These are phyloP conservation scores for Troides oblongomaculatus DNA, from an alignment of 2,888 invertebrate genomes.

Conservation along the genomic window DNA sequence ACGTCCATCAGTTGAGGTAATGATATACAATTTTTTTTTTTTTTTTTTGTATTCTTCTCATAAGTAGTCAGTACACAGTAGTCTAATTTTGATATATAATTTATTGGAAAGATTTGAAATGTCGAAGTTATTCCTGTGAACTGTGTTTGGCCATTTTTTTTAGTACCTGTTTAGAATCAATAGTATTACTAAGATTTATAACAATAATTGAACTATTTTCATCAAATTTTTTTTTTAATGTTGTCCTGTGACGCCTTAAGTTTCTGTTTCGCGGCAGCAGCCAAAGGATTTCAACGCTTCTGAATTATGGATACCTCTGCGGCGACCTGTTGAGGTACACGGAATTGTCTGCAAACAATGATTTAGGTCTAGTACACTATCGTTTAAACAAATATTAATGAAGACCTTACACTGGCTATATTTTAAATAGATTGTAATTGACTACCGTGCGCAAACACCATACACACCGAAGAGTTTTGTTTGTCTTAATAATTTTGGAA, in stretches of 20 bases:
- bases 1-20: too few species aligned
- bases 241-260: slow-evolving; percentile 12
- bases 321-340: slow-evolving; percentile 41
- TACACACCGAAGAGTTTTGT: not conserved
- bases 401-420: slow-evolving; percentile 36
- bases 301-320: slow-evolving; percentile 53
- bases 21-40: too few species aligned
- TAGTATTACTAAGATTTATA: too few species aligned
- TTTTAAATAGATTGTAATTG: slow-evolving; percentile 33
- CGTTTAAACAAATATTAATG: slow-evolving; percentile 42
- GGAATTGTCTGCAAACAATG: slow-evolving; percentile 41
- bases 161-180: too few species aligned
- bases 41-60: too few species aligned
- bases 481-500: not conserved
- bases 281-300: slow-evolving; percentile 42
- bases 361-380: slow-evolving; percentile 47
- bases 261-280: slow-evolving; percentile 1
- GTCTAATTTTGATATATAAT: too few species aligned
- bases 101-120: too few species aligned
- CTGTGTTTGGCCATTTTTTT: too few species aligned
- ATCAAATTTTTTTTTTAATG: not conserved
- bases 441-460: slow-evolving; percentile 20
- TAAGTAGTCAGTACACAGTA: too few species aligned
- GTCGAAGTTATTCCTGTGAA: too few species aligned
- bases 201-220: not conserved